Conservation (phyloP, 2,888 invertebrate species). For the Rotaria socialis region DNA sequence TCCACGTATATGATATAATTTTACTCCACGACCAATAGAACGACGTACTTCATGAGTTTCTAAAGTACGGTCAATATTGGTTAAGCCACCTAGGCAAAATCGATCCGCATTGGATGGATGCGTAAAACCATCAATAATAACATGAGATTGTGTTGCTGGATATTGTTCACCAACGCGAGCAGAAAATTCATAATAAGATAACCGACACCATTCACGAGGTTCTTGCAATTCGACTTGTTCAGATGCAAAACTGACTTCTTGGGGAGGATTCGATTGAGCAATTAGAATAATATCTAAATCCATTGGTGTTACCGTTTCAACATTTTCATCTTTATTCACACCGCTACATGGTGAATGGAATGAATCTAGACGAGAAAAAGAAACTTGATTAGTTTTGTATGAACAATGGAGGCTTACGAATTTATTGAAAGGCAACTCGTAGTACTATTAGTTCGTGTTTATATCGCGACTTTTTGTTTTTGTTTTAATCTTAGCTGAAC, state of each 20-base stretch:
- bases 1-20: conserved; percentile 87
- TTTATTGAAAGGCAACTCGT: conserved; percentile 1
- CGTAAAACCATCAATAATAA: conserved; percentile 95
- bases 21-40: conserved; percentile 74
- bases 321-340: not conserved
- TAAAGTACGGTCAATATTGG: conserved; percentile 90
- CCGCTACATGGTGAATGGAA: not conserved
- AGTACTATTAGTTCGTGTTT: not conserved
- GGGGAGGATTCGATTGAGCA: too few relatives aligned
- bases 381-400: not conserved
- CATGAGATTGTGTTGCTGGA: conserved; percentile 66
- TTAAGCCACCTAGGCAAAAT: conserved; percentile 88
- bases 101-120: conserved; percentile 95
- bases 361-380: not conserved
- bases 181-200: conserved; percentile 95
- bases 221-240: conserved; percentile 62
- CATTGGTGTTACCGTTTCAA: not conserved
- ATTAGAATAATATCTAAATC: not conserved
- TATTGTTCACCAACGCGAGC: conserved; percentile 80
- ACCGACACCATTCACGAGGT: conserved; percentile 96
- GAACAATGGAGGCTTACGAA: conserved; percentile 19
- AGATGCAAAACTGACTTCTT: not conserved
- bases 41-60: conserved; percentile 87
- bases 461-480: not conserved
- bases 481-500: not conserved